Base-by-base conservation (phyloP, 1,140 invertebrate species). In the Radopholus similis region DNA sequence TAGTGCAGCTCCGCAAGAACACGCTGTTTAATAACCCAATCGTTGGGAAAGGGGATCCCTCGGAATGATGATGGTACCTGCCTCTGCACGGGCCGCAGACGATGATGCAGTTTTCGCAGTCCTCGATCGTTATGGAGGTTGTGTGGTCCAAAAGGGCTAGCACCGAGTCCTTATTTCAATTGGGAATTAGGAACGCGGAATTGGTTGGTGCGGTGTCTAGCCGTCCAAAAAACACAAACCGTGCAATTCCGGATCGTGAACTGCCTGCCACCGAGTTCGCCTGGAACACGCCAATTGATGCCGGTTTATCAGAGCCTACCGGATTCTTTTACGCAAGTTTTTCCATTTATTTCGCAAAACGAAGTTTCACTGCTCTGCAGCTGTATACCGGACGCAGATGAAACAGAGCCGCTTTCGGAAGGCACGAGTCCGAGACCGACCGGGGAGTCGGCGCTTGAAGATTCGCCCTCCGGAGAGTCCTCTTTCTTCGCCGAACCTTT, bases 81-180 rank as follows among this genome's bases (percentile, higher is more conserved):
- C 58, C 58, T 47, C 38, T 42, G 49, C 40, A 62, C 5, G 58
- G 58, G 2, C 58, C 58, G 8, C 58, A 62, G 0, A 62, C 44
- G 18, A 62, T 47, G 32, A 62, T n/a, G 32, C 58, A 62, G 32
- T 62, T 49, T 21, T 23, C 44, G 58, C 58, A 62, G 32, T 62
- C 23, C 18, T 62, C 58, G 44, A 62, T 62, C 11, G 49, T 62
- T 11, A 62, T 34, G 26, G 58, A 40, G 21, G 58, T 34, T 3
- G 49, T n/a, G 18, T 62, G 49, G 18, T 49, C 58, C 9, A 62
- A 28, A 11, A 62, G 49, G 34, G 40, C 58, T 40, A 62, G 38
- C 15, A 62, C 40, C 13, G 58, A 62, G n/a, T 15, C 49, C 58
- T 62, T 2, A 53, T 30, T n/a, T 53, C 3, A 23, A n/a, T 15